Evolutionary conservation across 2,113 vertebrate genomes (phyloP).

Genomic region (Sapayoa aenigma): DNA sequence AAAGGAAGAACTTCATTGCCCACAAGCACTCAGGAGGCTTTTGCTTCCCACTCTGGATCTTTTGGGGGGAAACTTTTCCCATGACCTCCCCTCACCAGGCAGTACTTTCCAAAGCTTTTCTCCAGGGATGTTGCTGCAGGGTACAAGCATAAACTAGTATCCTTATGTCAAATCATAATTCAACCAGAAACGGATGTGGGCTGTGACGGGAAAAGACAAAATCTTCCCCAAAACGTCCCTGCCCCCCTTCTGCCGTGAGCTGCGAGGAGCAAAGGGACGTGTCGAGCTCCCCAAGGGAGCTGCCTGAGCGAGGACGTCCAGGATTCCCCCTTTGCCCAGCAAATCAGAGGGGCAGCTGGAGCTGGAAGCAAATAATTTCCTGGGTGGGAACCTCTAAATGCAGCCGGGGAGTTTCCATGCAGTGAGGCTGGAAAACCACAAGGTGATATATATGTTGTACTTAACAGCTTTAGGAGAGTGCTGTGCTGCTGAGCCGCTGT

Average conservation of each 20-base stretch:
- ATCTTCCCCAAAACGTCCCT: background rate
- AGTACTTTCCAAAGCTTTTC: background rate
- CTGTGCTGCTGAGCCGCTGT: background rate
- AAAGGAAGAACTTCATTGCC: background rate
- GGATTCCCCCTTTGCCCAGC: no score
- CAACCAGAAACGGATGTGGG: background rate
- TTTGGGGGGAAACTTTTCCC: constrained; percentile 23
- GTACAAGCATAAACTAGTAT: background rate
- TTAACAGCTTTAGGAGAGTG: accelerated
- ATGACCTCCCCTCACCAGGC: background rate
- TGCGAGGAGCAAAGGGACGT: accelerated
- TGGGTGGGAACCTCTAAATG: background rate
- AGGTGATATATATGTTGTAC: background rate
- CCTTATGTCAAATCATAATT: background rate
- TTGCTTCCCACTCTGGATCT: background rate
- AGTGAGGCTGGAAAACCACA: background rate
- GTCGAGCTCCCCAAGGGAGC: accelerated
- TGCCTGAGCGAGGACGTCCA: background rate
- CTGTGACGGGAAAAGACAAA: background rate
- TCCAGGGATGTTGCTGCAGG: background rate
- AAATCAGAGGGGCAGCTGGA: background rate
- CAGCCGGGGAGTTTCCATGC: background rate
- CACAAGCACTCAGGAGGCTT: accelerated
- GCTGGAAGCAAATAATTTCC: background rate
- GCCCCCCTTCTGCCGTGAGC: background rate